A percentile compares a stretch with the other conserved stretches of the same genome.
Evolutionary conservation across 2,797 vertebrate species (phyloP).

Genomic region (Esox lucius): DNA sequence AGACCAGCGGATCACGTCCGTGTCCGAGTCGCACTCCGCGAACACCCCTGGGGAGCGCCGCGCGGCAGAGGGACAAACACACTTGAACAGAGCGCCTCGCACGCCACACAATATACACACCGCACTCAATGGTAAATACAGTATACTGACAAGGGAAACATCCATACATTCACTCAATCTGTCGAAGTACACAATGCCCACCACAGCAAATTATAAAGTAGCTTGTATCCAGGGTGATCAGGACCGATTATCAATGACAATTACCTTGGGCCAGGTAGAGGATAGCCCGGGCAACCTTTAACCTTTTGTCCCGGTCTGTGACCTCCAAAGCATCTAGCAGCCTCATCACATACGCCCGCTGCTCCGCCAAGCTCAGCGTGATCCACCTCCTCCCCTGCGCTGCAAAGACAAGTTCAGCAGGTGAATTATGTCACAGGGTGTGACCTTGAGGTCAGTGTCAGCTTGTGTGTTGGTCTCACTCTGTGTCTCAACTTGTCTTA

Average conservation of each 20-base stretch:
- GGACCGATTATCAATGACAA: constrained; percentile 2
- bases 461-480: background rate
- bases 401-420: constrained; percentile 35
- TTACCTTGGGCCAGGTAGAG: constrained; percentile 95
- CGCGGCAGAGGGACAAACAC: background rate
- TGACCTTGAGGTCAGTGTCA: background rate
- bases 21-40: constrained; percentile 88
- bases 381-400: constrained; percentile 81
- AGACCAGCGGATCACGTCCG: constrained; percentile 89
- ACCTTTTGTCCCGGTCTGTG: constrained; percentile 86
- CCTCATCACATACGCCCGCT: constrained; percentile 86
- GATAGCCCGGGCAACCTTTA: constrained; percentile 86
- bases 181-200: background rate
- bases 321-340: constrained; percentile 92
- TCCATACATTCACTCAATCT: background rate
- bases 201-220: background rate
- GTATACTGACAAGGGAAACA: background rate
- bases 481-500: background rate
- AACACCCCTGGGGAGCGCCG: constrained; percentile 80
- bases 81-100: background rate
- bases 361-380: constrained; percentile 79
- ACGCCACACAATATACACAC: background rate
- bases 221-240: background rate
- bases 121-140: background rate
- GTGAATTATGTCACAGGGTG: background rate